phyloP scores from a whole-genome alignment of 1,140 invertebrate genomes.

The Pseudomyrmex cubaensis region DNA sequence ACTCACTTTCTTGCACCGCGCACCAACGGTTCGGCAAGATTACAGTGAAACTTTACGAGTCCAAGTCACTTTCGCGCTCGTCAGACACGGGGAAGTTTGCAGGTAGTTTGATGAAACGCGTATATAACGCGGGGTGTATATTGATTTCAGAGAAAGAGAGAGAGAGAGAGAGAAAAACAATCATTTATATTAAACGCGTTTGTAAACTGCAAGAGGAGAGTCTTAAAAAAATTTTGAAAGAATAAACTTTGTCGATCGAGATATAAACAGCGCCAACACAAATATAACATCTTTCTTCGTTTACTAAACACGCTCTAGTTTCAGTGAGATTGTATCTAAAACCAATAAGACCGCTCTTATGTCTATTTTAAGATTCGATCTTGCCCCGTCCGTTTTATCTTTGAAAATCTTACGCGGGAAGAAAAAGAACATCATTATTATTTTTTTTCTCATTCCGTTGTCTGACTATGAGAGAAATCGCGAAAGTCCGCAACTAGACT shows the following conservation, averaged over 20 bases:
- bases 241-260: background rate
- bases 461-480: slow-evolving; percentile 52
- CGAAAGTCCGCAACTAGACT: slow-evolving; percentile 41
- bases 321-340: background rate
- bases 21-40: slow-evolving; percentile 46
- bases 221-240: background rate
- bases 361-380: background rate
- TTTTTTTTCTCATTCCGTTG: slow-evolving; percentile 22
- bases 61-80: slow-evolving; percentile 50
- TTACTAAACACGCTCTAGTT: background rate
- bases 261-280: no score
- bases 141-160: no score
- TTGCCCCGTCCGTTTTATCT: background rate
- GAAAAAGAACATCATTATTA: background rate
- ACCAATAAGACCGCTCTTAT: background rate
- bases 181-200: no score
- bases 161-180: background rate
- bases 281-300: no score
- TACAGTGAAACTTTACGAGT: slow-evolving; percentile 56
- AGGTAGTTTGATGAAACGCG: background rate
- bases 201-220: background rate
- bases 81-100: slow-evolving; percentile 8
- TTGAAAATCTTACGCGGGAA: background rate
- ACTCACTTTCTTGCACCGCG: slow-evolving; percentile 62
- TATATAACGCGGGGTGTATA: no score